Percentiles rank a stretch among this genome's conserved stretches.
phyloP scores from a whole-genome alignment of 2,113 vertebrate species.

The Rhadina sibilatrix region DNA sequence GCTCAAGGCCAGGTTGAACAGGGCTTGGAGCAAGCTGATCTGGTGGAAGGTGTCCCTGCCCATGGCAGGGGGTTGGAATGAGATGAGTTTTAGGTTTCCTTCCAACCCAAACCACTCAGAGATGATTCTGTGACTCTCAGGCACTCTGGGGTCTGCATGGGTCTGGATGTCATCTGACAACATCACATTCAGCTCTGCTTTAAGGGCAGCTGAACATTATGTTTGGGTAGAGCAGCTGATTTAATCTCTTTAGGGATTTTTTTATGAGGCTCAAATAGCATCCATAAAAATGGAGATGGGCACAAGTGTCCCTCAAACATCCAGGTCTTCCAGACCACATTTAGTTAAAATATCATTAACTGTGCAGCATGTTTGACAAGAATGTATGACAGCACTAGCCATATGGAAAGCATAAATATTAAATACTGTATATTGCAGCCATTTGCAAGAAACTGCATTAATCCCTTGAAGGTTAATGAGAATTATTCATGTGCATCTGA shows the following conservation, averaged over 20 bases:
- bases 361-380: constrained; percentile 62
- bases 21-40: background rate
- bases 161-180: background rate
- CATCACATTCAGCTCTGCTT: background rate
- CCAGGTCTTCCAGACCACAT: background rate
- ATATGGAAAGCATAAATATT: constrained; percentile 73
- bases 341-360: constrained; percentile 62
- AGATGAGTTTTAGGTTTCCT: background rate
- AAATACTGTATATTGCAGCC: constrained; percentile 68
- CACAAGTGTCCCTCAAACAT: constrained; percentile 30
- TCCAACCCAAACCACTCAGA: background rate
- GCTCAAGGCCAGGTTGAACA: background rate
- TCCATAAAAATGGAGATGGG: constrained; percentile 47
- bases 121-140: background rate
- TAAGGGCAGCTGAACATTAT: background rate
- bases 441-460: constrained; percentile 72
- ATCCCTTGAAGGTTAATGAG: constrained; percentile 72
- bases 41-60: background rate
- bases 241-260: constrained; percentile 21
- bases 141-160: background rate
- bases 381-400: constrained; percentile 60
- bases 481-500: constrained; percentile 72
- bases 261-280: constrained; percentile 9
- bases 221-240: background rate
- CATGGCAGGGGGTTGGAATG: background rate